Evolutionary conservation across 2,888 invertebrate genomes (phyloP).

Genomic region (Cantharis rufa): DNA sequence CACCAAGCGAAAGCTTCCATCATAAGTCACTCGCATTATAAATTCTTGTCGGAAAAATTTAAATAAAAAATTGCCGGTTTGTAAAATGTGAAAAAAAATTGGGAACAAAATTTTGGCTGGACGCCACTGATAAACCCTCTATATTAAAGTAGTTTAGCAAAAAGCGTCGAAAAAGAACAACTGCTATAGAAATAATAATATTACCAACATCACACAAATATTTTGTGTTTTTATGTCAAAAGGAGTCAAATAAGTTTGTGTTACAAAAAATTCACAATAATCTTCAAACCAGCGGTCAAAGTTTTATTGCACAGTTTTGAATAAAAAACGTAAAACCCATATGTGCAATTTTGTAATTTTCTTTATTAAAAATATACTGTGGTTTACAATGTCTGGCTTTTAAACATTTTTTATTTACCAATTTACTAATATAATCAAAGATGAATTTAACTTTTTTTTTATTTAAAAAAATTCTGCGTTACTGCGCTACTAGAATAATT

Average conservation of each 20-base stretch:
- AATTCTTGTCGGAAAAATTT: background rate
- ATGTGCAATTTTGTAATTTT: too few species aligned
- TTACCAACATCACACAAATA: conserved; percentile 37
- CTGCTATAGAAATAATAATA: conserved; percentile 40
- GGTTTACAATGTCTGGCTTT: background rate
- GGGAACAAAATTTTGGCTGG: background rate
- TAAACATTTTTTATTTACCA: too few species aligned
- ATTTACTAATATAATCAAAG: too few species aligned
- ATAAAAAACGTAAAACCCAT: background rate
- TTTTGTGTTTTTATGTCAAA: conserved; percentile 33
- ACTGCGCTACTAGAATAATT: too few species aligned
- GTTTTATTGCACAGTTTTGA: background rate
- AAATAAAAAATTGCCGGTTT: background rate
- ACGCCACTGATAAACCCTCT: conserved; percentile 31
- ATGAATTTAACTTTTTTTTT: too few species aligned
- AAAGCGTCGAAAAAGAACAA: conserved; percentile 34
- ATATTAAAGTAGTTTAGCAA: conserved; percentile 33
- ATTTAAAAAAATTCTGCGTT: too few species aligned
- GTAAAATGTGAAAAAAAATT: background rate
- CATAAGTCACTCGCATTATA: background rate
- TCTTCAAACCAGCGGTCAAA: background rate
- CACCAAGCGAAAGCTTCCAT: background rate
- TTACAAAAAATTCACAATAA: conserved; percentile 18
- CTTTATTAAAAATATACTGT: background rate
- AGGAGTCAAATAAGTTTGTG: conserved; percentile 28